A percentile compares a stretch with the other conserved stretches of the same genome.
phyloP scores from a whole-genome alignment of 1,140 invertebrate species.

The Rhagoletis zephyria region DNA sequence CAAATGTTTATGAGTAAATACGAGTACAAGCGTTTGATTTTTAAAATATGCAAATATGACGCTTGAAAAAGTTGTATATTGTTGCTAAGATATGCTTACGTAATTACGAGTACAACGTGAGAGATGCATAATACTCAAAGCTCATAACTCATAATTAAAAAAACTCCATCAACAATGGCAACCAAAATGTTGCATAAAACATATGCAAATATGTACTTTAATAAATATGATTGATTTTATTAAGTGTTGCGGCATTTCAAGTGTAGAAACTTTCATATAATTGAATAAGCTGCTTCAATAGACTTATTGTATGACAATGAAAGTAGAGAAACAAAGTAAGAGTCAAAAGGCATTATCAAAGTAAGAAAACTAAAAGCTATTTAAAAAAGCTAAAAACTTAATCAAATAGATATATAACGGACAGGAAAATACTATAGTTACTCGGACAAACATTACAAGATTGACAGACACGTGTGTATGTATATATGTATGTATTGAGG shows the following conservation, averaged over 20 bases:
- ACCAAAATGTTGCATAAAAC: background rate
- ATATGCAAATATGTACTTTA: background rate
- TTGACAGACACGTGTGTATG: background rate
- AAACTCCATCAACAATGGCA: background rate
- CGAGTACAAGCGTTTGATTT: background rate
- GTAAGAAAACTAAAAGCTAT: too few relatives aligned
- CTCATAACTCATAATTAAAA: background rate
- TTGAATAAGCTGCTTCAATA: too few relatives aligned
- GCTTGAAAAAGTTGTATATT: background rate
- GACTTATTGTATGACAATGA: too few relatives aligned
- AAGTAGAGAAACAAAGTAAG: too few relatives aligned
- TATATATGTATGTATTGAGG: too few relatives aligned
- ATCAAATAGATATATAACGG: too few relatives aligned
- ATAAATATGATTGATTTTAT: slow-evolving; percentile 8
- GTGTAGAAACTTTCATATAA: too few relatives aligned
- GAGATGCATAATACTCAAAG: slow-evolving; percentile 3
- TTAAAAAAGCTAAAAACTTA: too few relatives aligned
- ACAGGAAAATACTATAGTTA: too few relatives aligned
- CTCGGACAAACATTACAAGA: background rate
- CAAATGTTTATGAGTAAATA: background rate
- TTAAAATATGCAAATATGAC: slow-evolving; percentile 20
- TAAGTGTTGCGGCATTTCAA: background rate
- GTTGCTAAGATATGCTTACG: background rate
- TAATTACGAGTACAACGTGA: background rate
- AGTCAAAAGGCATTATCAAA: too few relatives aligned